Evolutionary conservation across 2,113 vertebrate genomes (phyloP).

Genomic region (Ovis canadensis): DNA sequence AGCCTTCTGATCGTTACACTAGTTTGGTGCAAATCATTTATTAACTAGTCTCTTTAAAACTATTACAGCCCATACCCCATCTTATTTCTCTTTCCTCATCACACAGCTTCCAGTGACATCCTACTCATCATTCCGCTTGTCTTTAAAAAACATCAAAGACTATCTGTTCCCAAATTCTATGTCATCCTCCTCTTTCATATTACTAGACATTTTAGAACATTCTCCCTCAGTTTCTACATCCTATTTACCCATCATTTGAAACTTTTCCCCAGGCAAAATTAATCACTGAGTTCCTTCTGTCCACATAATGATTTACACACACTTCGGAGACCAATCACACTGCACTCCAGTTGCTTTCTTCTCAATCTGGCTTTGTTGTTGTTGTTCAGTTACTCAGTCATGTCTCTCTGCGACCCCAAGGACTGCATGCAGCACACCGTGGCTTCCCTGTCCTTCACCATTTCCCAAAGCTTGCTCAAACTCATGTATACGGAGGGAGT

Average conservation of each 20-base stretch:
- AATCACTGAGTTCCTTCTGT: not conserved
- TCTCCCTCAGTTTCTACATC: too few species aligned
- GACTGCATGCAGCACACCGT: not conserved
- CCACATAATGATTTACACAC: not conserved
- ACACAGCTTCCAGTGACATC: not conserved
- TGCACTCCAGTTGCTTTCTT: not conserved
- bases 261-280: not conserved
- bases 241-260: not conserved
- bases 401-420: not conserved
- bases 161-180: not conserved
- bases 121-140: not conserved
- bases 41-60: not conserved
- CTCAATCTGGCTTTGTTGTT: not conserved
- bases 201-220: not conserved
- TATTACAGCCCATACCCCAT: not conserved
- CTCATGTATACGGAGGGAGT: not conserved
- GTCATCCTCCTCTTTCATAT: not conserved
- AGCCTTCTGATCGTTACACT: not conserved
- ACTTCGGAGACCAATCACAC: not conserved
- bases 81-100: not conserved
- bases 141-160: not conserved
- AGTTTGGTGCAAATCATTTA: not conserved
- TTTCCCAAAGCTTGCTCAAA: not conserved
- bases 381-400: not conserved
- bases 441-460: not conserved